phyloP scores from a whole-genome alignment of 1,140 invertebrate genomes.

The Bradynema listronoti region DNA sequence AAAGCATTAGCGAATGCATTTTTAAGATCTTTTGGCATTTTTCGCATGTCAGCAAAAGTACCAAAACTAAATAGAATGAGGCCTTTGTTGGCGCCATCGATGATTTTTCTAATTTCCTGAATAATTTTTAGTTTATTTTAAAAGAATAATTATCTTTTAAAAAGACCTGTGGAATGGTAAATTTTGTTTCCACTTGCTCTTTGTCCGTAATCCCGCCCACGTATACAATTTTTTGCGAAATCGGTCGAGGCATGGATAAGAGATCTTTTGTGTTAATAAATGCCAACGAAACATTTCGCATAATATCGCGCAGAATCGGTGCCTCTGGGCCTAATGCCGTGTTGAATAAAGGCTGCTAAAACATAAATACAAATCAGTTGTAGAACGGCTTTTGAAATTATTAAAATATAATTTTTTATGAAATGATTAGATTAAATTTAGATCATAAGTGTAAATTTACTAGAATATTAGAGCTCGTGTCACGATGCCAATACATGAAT shows the following conservation, averaged over 20 bases:
- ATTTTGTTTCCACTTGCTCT: background rate
- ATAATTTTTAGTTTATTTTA: background rate
- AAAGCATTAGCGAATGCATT: slow-evolving; percentile 34
- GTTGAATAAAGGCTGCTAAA: slow-evolving; percentile 18
- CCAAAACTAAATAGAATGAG: slow-evolving; percentile 35
- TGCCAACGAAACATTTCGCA: slow-evolving; percentile 28
- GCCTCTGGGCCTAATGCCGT: slow-evolving; percentile 22
- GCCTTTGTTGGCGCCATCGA: background rate
- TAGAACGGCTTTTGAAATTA: too few species aligned
- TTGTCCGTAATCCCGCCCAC: slow-evolving; percentile 34
- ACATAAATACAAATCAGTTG: too few species aligned
- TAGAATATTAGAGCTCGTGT: too few species aligned
- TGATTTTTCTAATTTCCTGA: slow-evolving; percentile 5
- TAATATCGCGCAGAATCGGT: slow-evolving; percentile 24
- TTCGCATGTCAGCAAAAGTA: slow-evolving; percentile 31
- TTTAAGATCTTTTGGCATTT: slow-evolving; percentile 33
- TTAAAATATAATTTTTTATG: too few species aligned
- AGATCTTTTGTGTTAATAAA: slow-evolving; percentile 38
- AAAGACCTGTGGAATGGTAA: background rate
- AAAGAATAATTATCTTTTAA: background rate
- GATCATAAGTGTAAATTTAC: too few species aligned
- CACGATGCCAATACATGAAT: too few species aligned
- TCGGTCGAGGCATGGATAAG: slow-evolving; percentile 38
- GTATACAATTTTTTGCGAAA: slow-evolving; percentile 39
- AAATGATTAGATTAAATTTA: too few species aligned